These are phyloP conservation scores for Hirtodrosophila duncani DNA, from an alignment of 2,888 invertebrate genomes.

Conservation along the genomic window DNA sequence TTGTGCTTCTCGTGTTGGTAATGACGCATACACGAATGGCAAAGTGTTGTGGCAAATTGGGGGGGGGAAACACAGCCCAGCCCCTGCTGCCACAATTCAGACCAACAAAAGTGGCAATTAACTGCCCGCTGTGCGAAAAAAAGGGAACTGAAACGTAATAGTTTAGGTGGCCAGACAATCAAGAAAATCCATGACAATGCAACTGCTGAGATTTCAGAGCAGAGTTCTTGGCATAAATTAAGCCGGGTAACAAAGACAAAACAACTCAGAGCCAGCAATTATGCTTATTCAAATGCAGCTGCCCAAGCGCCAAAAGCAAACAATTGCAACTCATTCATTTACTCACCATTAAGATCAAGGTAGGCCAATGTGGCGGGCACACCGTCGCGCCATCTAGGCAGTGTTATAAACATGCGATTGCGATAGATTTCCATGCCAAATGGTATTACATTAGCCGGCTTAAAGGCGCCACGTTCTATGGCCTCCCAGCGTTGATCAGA, in stretches of 20 bases:
- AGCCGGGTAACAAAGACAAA: slow-evolving; percentile 7
- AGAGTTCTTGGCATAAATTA: slow-evolving; percentile 20
- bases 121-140: too few species aligned
- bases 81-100: too few species aligned
- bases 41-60: too few species aligned
- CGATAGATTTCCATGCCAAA: slow-evolving; percentile 86
- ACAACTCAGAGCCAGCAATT: slow-evolving; percentile 5
- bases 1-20: background rate
- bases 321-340: slow-evolving; percentile 11
- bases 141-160: slow-evolving; percentile 2
- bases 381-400: slow-evolving; percentile 87
- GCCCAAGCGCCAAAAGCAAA: slow-evolving; percentile 16
- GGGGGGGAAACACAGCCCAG: too few species aligned
- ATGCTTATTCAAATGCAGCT: too few species aligned
- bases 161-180: slow-evolving; percentile 5
- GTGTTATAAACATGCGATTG: slow-evolving; percentile 84
- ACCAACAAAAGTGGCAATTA: too few species aligned
- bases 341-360: slow-evolving; percentile 84
- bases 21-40: background rate
- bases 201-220: too few species aligned
- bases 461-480: slow-evolving; percentile 81
- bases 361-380: slow-evolving; percentile 87
- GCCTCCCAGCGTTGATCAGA: slow-evolving; percentile 81
- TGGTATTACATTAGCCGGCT: slow-evolving; percentile 86
- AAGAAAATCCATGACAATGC: too few species aligned